phyloP scores from a whole-genome alignment of 2,888 invertebrate species.

The Nemoura dubitans region DNA sequence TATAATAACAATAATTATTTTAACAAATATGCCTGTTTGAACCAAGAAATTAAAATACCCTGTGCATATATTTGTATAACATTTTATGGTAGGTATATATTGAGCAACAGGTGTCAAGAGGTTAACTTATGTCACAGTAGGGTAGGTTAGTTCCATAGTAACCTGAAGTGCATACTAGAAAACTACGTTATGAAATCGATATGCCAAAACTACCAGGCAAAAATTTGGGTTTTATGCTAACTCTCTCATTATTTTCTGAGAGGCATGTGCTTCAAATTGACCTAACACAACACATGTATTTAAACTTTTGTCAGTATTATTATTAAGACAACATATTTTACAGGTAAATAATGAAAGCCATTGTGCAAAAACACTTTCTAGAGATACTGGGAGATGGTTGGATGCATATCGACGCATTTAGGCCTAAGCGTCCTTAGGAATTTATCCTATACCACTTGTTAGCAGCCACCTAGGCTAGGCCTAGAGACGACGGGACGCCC shows the following conservation, averaged over 20 bases:
- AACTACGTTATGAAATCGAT: not conserved
- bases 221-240: not conserved
- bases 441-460: not conserved
- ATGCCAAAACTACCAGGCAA: not conserved
- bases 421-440: not conserved
- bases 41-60: not conserved
- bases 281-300: not conserved
- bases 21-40: not conserved
- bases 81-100: not conserved
- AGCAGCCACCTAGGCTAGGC: constrained; percentile 17
- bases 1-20: too few species aligned
- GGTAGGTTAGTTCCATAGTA: not conserved
- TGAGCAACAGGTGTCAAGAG: constrained; percentile 22
- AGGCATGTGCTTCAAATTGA: not conserved
- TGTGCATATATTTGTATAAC: not conserved
- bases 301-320: not conserved
- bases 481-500: constrained; percentile 37
- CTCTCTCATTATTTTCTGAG: not conserved
- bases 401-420: not conserved
- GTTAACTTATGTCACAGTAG: constrained; percentile 14
- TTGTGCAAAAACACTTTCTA: not conserved
- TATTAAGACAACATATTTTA: not conserved
- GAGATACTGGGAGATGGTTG: not conserved
- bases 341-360: not conserved
- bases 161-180: not conserved